Percentiles rank a stretch among this genome's conserved stretches.
phyloP scores from a whole-genome alignment of 2,113 vertebrate genomes.

The Sitta europaea region DNA sequence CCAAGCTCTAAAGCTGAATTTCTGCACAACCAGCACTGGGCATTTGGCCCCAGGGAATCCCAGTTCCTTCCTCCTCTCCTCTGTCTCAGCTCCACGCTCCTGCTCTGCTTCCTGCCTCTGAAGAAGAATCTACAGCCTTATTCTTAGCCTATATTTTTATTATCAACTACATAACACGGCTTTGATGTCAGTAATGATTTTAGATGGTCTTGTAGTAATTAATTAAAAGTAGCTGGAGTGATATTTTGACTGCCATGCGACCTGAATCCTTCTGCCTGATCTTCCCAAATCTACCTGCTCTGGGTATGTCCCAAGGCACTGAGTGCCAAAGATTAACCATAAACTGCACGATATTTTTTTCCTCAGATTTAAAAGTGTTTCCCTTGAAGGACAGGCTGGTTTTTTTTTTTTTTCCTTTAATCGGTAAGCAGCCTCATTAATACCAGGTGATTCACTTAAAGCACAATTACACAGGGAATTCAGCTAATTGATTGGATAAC shows the following conservation, averaged over 20 bases:
- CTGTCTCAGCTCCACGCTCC: background rate
- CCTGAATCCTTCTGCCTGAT: background rate
- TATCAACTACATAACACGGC: background rate
- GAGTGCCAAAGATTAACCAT: background rate
- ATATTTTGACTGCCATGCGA: background rate
- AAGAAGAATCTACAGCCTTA: background rate
- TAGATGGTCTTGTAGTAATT: background rate
- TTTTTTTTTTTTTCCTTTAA: background rate
- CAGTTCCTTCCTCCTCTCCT: conserved; percentile 1
- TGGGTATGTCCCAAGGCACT: background rate
- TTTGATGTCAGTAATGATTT: background rate
- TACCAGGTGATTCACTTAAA: conserved; percentile 63
- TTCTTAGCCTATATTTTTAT: background rate
- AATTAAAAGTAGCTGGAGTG: background rate
- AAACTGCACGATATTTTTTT: background rate
- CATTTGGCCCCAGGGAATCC: background rate
- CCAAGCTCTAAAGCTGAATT: background rate
- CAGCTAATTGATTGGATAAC: conserved; percentile 54
- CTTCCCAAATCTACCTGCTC: conserved; percentile 10
- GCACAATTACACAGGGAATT: conserved; percentile 59
- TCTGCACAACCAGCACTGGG: background rate
- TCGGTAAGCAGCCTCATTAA: conserved; percentile 29
- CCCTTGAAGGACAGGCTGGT: background rate
- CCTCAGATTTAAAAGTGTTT: background rate
- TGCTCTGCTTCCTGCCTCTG: background rate